Evolutionary conservation across 92 coral and sea anemone genomes (phyloP), one percentile per base, ranked within the genome.

Genomic region (Epizoanthus stellaris): DNA sequence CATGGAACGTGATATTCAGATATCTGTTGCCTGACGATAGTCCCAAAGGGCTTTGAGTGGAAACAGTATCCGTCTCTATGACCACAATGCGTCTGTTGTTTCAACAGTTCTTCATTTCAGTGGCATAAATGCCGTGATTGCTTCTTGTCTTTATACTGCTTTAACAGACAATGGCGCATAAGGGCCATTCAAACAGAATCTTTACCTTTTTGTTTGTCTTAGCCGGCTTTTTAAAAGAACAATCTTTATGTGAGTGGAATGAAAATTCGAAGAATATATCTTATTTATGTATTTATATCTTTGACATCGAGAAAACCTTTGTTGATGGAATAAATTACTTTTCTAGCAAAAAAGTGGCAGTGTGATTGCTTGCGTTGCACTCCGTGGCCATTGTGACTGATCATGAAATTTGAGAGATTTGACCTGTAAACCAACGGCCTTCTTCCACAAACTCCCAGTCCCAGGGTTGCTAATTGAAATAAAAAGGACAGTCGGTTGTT

Each of bases 1-100:
- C 10, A 4, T 63, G 83, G 49, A 62, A 79, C 65, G 83, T 63
- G 83, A 79, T 79, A 67, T 79, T 40, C 72, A 39, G 60, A 13
- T 34, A 23, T 38, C 12, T 38, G 73, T 34, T 43, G 73, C 36
- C 47, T 60, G 69, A 79, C 61, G n/a, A 64, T n/a, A 23, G 67
- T 25, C 83, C 83, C 83, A 63, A 67, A 42, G 65, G 83, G 71
- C 25, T 61, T 23, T 77, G 69, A 40, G 70, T 5, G 64, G 83
- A 79, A 79, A 79, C 36, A 43, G 42, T 25, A 79, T 79, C 72
- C 59, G 38, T 23, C 83, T 30, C 19, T 30, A 14, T 42, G 73
- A 70, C 71, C 83, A 79, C 83, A 79, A 79, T 79, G 52, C 83
- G 83, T 58, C 59, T 79, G 42, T 79, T 79, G 83, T 79, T 76